Conservation (phyloP, 2,888 invertebrate genomes). For the Phytoseiulus persimilis region DNA sequence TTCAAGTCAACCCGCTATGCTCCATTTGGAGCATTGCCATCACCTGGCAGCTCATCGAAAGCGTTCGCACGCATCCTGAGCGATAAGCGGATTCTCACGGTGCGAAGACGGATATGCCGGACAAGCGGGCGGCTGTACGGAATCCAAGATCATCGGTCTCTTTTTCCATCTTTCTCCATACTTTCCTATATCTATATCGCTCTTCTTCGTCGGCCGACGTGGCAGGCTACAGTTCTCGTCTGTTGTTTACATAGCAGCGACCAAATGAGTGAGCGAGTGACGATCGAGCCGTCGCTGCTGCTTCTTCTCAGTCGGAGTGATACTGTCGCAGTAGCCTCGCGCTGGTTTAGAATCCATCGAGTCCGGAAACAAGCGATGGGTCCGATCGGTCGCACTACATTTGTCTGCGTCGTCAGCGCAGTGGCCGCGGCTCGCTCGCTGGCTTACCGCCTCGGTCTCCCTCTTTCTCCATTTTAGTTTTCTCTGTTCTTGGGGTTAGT, state of each 20-base stretch:
- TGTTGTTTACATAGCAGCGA: background rate
- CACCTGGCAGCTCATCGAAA: no score
- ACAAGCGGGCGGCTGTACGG: no score
- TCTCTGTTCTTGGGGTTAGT: no score
- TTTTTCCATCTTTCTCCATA: background rate
- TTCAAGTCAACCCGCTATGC: no score
- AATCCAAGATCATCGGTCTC: background rate
- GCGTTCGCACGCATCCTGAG: no score
- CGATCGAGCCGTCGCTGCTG: background rate
- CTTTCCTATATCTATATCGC: background rate
- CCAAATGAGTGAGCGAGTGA: background rate
- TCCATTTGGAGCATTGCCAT: no score
- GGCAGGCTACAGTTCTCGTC: background rate
- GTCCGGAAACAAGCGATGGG: background rate
- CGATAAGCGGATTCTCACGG: no score
- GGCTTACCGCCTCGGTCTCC: background rate
- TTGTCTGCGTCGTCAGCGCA: background rate
- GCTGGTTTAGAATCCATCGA: background rate
- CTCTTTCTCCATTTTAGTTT: no score
- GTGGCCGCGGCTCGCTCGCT: background rate
- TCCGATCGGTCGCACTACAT: background rate
- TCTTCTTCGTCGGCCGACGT: background rate
- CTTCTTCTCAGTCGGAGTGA: background rate
- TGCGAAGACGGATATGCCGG: no score
- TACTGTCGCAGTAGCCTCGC: background rate